Base-by-base conservation (phyloP, 2,888 invertebrate genomes). In the Carabus problematicus region DNA sequence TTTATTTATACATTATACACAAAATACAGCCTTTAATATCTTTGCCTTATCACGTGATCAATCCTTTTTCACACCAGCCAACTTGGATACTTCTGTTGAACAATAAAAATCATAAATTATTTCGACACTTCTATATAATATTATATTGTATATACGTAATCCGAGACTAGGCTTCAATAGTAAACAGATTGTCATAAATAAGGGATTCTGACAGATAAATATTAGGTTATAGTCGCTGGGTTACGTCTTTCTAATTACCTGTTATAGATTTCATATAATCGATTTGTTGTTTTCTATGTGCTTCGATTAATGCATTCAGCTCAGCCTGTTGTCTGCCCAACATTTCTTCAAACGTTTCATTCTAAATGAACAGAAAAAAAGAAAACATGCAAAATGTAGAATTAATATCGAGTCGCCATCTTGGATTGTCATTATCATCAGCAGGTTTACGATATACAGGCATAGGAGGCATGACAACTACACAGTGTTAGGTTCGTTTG, bases 251-350 rank as follows among this genome's bases (percentile, higher is more conserved):
- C 45, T 29, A 56, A 59, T 72, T 70, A 72, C 72, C 74, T 69
- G 74, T 72, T 47, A 75, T 72, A 54, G 72, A 78, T 74, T 80
- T 80, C 79, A 82, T 81, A 74, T 81, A 82, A 74, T 82, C 82
- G 72, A 81, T 75, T 74, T 82, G 82, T 75, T 87, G 87, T 71
- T 84, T 82, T 70, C 82, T 78, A 72, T 84, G 84, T n/a, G 82
- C 81, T 74, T 82, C 82, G 78, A 82, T 80, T 73, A 87, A 76
- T 71, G 85, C 85, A 74, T 85, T 85, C 71, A 85, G 75, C 77
- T 87, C 87, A 73, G 82, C 80, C 76, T 85, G 85, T 75, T 87
- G 87, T 74, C 85, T 76, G 72, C 82, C 82, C 72, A 83, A 74
- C 81, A 83, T 81, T 73, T 82, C 82, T 74, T 82, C 81, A 72